Evolutionary conservation across 2,888 invertebrate species (phyloP).

Genomic region (Gymnosoma rotundatum): DNA sequence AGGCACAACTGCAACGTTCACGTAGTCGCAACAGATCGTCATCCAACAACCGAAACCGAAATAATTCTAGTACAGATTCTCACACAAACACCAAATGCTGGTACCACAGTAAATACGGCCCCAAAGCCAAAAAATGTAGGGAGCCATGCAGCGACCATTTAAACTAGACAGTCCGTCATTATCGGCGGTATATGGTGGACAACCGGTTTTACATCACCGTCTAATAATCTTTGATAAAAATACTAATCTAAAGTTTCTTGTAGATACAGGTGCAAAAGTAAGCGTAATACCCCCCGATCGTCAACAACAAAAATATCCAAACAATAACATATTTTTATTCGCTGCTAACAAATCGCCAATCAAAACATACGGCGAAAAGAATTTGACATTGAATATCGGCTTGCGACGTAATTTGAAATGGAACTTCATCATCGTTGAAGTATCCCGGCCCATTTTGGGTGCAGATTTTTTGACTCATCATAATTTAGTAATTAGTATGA

Average conservation of each 20-base stretch:
- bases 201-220: no score
- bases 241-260: no score
- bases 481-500: slow-evolving; percentile 17
- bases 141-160: slow-evolving; percentile 16
- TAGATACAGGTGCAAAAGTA: no score
- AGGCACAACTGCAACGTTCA: background rate
- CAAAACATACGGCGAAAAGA: no score
- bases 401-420: no score
- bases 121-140: slow-evolving; percentile 14
- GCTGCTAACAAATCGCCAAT: no score
- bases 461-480: slow-evolving; percentile 54
- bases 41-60: background rate
- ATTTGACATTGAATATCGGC: no score
- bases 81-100: slow-evolving; percentile 39
- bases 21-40: slow-evolving; percentile 6
- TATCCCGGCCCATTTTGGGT: slow-evolving; percentile 18
- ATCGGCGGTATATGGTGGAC: no score
- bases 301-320: slow-evolving; percentile 30
- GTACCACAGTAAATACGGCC: slow-evolving; percentile 59
- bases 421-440: no score
- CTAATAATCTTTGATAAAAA: no score
- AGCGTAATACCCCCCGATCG: background rate
- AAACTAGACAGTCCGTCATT: slow-evolving; percentile 26
- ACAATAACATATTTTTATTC: slow-evolving; percentile 35
- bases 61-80: background rate